Conservation (phyloP, 92 coral and sea anemone genomes). For the Heteractis magnifica region DNA sequence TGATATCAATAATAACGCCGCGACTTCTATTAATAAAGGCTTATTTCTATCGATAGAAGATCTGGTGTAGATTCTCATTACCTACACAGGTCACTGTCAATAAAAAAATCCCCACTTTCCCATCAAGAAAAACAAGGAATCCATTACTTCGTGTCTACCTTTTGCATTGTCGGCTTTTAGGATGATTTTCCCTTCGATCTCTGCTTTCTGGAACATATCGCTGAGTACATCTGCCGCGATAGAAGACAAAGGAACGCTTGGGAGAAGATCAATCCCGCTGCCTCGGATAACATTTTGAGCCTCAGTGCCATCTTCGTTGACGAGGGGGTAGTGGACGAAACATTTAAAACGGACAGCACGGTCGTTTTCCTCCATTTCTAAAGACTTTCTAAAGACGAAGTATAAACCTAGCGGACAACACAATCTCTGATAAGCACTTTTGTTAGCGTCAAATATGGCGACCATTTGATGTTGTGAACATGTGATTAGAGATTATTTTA, state of each 20-base stretch:
- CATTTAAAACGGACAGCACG: conserved; percentile 51
- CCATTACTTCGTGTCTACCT: conserved; percentile 43
- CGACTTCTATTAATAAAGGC: not conserved
- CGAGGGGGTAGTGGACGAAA: conserved; percentile 65
- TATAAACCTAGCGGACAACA: not conserved
- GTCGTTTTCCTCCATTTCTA: conserved; percentile 48
- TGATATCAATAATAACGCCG: conserved; percentile 10
- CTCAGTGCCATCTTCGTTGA: conserved; percentile 72
- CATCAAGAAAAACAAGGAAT: not conserved
- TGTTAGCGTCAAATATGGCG: conserved; percentile 61
- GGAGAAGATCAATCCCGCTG: conserved; percentile 60
- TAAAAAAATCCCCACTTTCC: not conserved
- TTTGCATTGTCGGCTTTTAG: conserved; percentile 94
- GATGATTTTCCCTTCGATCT: conserved; percentile 86
- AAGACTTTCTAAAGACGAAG: not conserved
- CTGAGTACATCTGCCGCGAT: conserved; percentile 83
- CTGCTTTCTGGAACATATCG: conserved; percentile 88
- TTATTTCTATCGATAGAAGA: not conserved
- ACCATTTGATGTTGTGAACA: conserved; percentile 43
- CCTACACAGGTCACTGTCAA: not conserved
- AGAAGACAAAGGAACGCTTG: conserved; percentile 65
- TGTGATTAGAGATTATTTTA: conserved; percentile 74
- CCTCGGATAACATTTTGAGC: conserved; percentile 53
- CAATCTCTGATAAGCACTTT: not conserved
- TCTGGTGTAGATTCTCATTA: not conserved